Percentiles rank a stretch among this genome's conserved stretches.
phyloP scores from a whole-genome alignment of 2,113 vertebrate genomes.

The Periophthalmus modestus region DNA sequence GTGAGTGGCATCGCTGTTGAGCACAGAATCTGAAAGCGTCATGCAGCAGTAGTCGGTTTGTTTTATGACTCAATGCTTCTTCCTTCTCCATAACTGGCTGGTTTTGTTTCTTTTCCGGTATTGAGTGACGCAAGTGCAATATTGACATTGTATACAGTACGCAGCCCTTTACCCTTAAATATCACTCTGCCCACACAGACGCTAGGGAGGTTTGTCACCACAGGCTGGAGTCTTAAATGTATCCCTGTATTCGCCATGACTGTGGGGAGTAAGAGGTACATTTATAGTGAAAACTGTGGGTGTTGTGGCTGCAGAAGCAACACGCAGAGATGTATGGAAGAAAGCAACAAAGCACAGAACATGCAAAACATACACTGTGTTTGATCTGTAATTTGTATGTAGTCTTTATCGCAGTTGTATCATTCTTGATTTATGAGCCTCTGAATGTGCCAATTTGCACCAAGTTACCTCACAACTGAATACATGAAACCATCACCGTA shows the following conservation, averaged over 20 bases:
- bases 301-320: background rate
- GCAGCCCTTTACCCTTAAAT: background rate
- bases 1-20: background rate
- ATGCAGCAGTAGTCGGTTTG: background rate
- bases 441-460: too few species aligned
- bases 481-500: background rate
- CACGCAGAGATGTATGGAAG: background rate
- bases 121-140: background rate
- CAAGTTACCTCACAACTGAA: background rate
- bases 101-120: background rate
- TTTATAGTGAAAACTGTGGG: background rate
- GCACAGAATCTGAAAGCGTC: background rate
- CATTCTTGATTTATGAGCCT: too few species aligned
- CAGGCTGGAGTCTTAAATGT: background rate
- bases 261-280: background rate
- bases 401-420: background rate
- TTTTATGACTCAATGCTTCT: background rate
- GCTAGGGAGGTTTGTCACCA: background rate
- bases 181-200: background rate
- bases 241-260: background rate
- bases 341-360: background rate
- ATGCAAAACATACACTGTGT: background rate
- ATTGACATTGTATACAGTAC: background rate
- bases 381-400: background rate
- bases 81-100: background rate